Evolutionary conservation across 2,888 invertebrate genomes (phyloP).

Genomic region (Leptopterna dolabrata): DNA sequence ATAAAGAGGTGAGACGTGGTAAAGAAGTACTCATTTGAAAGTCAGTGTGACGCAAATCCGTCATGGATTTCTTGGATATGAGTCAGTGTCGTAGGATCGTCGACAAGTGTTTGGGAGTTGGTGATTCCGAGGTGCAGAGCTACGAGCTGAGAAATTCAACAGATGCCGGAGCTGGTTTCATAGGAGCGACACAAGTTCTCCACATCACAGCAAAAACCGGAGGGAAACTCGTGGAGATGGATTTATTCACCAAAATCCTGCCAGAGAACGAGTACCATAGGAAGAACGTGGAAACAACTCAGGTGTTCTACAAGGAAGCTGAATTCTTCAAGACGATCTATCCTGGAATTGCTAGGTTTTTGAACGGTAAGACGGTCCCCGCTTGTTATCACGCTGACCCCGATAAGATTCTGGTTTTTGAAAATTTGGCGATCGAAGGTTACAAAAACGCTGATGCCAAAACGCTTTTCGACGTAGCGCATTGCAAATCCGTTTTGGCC

Average conservation of each 20-base stretch:
- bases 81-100: not conserved
- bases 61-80: slow-evolving; percentile 18
- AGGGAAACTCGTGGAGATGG: not conserved
- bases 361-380: slow-evolving; percentile 27
- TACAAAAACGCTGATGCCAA: slow-evolving; percentile 11
- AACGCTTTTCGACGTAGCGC: slow-evolving; percentile 12
- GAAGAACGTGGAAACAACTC: slow-evolving; percentile 10
- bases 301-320: slow-evolving; percentile 34
- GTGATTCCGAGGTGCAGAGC: not conserved
- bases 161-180: slow-evolving; percentile 29
- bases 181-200: not conserved
- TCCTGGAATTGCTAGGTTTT: slow-evolving; percentile 1
- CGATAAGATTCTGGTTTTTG: slow-evolving; percentile 14
- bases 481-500: slow-evolving; percentile 17
- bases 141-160: not conserved
- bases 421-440: not conserved
- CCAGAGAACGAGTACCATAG: slow-evolving; percentile 28
- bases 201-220: not conserved
- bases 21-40: not conserved
- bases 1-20: not conserved
- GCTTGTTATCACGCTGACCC: slow-evolving; percentile 41
- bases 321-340: slow-evolving; percentile 16
- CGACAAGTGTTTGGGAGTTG: not conserved
- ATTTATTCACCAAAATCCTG: slow-evolving; percentile 29
- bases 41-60: not conserved